Evolutionary conservation across 1,140 invertebrate species (phyloP), one percentile per base, ranked within the genome.

Genomic region (Temnothorax longispinosus): DNA sequence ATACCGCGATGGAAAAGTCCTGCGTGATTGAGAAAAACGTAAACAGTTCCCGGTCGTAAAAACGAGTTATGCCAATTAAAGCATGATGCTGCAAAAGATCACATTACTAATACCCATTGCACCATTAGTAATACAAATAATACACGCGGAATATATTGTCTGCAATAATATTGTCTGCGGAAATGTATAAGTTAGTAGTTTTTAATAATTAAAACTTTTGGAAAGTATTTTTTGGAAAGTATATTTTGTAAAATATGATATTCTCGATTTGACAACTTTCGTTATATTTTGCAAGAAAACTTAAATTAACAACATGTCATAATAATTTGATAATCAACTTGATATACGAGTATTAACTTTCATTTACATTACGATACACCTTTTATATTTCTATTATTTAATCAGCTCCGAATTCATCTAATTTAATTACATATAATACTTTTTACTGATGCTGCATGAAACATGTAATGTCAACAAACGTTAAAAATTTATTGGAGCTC

Each of bases 1-100:
- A 98, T 98, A 4, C 95, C 97, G 62, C 96, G 96, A 76, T 97
- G 97, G 86, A 98, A 97, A 4, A 98, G 90, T 72, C 97, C 97
- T 97, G 69, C 78, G 21, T 58, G 21, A 4, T 0, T 5, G 0
- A 18, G 1, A 56, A 44, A 81, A 41, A 69, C 8, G 2, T 69
- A 80, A 54, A 80, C 1, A 35, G 15, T 54, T 11, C 1, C 1
- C 15, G 18, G 7, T n/a, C 4, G 5, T 44, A 4, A 7, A 81
- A 81, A 41, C 18, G 38, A 38, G 65, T 81, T 56, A 41, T 35
- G 44, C 15, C n/a, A 18, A 52, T 67, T 52, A 80, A 35, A 47
- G 5, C 5, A 65, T 21, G 0, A 21, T 67, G 18, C 13, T 50
- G 18, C 2, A 52, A 67, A 18, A 80, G 15, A 41, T 38, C 7